Evolutionary conservation across 2,888 invertebrate genomes (phyloP).

Genomic region (Drosophila helvetica): DNA sequence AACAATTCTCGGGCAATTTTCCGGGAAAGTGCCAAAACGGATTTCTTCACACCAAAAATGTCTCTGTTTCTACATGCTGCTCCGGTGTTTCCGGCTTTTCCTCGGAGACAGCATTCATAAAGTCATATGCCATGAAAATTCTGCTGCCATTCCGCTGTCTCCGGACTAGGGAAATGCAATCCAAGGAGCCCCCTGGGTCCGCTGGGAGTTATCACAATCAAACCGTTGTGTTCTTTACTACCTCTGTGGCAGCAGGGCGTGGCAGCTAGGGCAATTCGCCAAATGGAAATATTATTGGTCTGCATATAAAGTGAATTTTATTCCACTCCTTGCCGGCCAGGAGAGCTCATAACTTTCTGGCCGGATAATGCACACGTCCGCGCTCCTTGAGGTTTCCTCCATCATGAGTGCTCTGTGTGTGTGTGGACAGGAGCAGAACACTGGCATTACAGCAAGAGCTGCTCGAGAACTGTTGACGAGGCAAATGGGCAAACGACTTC

Average conservation of each 20-base stretch:
- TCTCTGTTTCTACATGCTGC: slow-evolving; percentile 16
- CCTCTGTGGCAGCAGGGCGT: slow-evolving; percentile 32
- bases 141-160: no score
- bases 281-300: slow-evolving; percentile 81
- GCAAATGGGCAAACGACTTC: slow-evolving; percentile 37
- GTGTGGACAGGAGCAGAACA: no score
- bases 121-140: slow-evolving; percentile 62
- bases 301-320: slow-evolving; percentile 77
- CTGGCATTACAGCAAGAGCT: slow-evolving; percentile 3
- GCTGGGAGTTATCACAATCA: slow-evolving; percentile 69
- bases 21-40: slow-evolving; percentile 67
- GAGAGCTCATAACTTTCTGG: slow-evolving; percentile 37
- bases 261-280: slow-evolving; percentile 58
- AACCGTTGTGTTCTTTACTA: slow-evolving; percentile 58
- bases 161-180: slow-evolving; percentile 36
- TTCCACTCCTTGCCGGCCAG: slow-evolving; percentile 26
- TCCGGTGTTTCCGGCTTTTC: neutral
- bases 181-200: slow-evolving; percentile 31
- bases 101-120: slow-evolving; percentile 58
- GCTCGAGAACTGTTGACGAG: slow-evolving; percentile 26
- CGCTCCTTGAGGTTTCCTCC: slow-evolving; percentile 1
- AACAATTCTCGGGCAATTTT: slow-evolving; percentile 67
- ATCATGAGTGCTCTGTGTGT: neutral
- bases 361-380: slow-evolving; percentile 44
- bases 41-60: slow-evolving; percentile 62